Evolutionary conservation across 2,888 invertebrate species (phyloP), one percentile per base, ranked within the genome.

Genomic region (Dryobota labecula): DNA sequence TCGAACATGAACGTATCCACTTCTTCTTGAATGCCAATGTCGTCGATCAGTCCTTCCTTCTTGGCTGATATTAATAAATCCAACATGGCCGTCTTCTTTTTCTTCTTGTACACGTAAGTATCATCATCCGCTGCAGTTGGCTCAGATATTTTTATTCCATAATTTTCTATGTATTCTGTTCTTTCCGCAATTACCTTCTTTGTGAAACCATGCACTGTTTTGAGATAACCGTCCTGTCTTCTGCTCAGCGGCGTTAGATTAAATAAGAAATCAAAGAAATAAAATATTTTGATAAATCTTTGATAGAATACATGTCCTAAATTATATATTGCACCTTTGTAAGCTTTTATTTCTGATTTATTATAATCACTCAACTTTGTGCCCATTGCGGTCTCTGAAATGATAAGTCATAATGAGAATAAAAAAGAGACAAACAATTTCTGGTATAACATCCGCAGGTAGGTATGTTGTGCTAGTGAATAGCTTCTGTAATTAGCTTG

Each of bases 321-420:
- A 5, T 92, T 88, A 67, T 96, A 92, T 65, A 97, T 96, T 30
- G 97, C 96, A 20, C 95, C 86, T 66, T 97, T 96, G 87, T 97
- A 97, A 53, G 94, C 93, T 30, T 93, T 93, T 45, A 84, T 83
- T 3, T 85, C 80, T 9, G 90, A 85, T 33, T 92, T 89, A 72
- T 96, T 93, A 18, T 63, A 49, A 49, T 94, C 93, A 61, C 94
- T 93, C 33, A 98, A 90, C 75, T 96, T 94, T 1, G 96, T 96
- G 1, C 98, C 98, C 97, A 98, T 97, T 13, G 98, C 97, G 18
- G 97, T 96, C 93, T 97, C 96, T 96, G 82, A 53, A 90, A 90
- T n/a, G 0, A 18, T 18, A 61, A n/a, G 61, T 49, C n/a, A 49
- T 18, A n/a, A 33, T 24, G 18, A 58, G 6, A 58, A 38, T 24